phyloP scores from a whole-genome alignment of 2,888 invertebrate species.

The Nymphalis polychloros region DNA sequence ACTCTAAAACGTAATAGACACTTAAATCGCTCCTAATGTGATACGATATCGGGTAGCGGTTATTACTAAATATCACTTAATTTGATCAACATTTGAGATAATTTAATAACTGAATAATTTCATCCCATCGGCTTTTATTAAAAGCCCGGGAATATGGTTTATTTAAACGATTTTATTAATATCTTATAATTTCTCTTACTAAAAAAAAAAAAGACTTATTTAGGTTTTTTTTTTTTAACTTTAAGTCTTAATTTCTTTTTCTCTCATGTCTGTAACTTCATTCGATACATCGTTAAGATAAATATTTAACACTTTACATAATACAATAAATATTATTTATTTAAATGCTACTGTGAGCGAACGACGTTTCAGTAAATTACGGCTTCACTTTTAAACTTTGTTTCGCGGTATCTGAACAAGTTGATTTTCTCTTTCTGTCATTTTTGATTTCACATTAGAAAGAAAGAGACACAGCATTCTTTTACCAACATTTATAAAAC shows the following conservation, averaged over 20 bases:
- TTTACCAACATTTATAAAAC: no score
- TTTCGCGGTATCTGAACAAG: no score
- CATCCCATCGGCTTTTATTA: conserved; percentile 37
- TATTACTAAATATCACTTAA: conserved; percentile 21
- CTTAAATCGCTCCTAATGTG: conserved; percentile 21
- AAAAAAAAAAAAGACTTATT: background rate
- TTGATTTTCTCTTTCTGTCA: no score
- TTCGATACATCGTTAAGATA: background rate
- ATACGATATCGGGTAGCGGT: conserved; percentile 30
- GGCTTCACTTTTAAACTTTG: no score
- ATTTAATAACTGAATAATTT: conserved; percentile 36
- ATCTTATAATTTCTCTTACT: background rate
- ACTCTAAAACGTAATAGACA: background rate
- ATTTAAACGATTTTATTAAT: conserved; percentile 1
- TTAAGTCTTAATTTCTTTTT: background rate
- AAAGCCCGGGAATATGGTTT: conserved; percentile 22
- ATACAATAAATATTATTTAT: background rate
- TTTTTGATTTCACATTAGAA: no score
- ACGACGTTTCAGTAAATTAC: background rate
- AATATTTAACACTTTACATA: conserved; percentile 4
- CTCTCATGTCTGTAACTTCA: background rate
- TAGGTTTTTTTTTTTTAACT: background rate
- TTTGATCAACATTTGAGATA: conserved; percentile 22
- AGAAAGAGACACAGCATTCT: no score
- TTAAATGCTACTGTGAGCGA: conserved; percentile 16